Evolutionary conservation across 2,888 invertebrate species (phyloP), one percentile per base, ranked within the genome.

Genomic region (Apomyelois bistriatella): DNA sequence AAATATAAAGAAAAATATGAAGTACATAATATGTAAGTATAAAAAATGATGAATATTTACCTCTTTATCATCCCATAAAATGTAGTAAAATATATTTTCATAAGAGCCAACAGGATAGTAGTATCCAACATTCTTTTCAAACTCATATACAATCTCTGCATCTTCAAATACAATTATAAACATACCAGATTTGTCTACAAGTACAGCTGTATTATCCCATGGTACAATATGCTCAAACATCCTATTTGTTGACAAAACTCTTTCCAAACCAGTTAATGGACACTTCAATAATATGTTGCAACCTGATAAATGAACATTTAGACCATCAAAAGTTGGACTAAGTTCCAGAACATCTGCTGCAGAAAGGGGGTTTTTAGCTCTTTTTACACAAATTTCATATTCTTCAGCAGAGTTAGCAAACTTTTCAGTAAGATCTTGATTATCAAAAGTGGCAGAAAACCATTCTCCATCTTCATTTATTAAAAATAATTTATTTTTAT

Each of bases 391-490:
- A 5, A 79, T 61, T 38, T 53, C 57, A 13, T 80, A 35, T 55
- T 79, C 72, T 47, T 56, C 52, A 43, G 60, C 43, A 38, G 68
- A 70, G 46, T 70, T 66, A 17, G 54, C 53, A 36, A 84, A 63
- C 58, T 72, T 70, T 41, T 64, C 53, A 37, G 59, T 52, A 28
- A 89, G 53, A 32, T 80, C 74, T 48, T 73, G 60, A 15, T 60
- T 53, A 16, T 58, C 63, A 41, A 67, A 67, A 15, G 80, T 71
- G 22, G 61, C 57, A 12, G 56, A 41, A 37, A 84, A 74, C 7
- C 65, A 68, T 60, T 88, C 87, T 13, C 83, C 82, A 69, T 81
- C 75, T 66, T 84, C 81, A 66, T 81, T 88, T 10, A 78, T 60
- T 30, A 90, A 66, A 56, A 73, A 58, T 38, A 88, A 57, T 12